These are phyloP conservation scores for Drosophila insularis DNA, from an alignment of 1,140 invertebrate genomes.

Conservation along the genomic window DNA sequence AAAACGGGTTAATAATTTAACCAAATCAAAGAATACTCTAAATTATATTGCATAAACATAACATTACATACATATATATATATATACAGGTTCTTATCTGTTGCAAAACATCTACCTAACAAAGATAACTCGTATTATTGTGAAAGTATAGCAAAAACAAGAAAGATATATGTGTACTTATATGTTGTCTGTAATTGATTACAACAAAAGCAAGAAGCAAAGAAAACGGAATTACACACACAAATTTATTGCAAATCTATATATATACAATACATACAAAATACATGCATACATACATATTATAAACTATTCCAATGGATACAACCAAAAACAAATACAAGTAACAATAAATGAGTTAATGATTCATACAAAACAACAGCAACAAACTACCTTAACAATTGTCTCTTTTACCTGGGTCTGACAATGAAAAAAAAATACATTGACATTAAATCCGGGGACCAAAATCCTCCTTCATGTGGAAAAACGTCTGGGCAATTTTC, in stretches of 20 bases:
- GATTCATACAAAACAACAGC: conserved; percentile 74
- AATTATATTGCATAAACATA: conserved; percentile 40
- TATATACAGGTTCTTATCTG: conserved; percentile 46
- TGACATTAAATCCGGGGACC: conserved; percentile 32
- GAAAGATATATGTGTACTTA: conserved; percentile 55
- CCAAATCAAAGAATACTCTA: conserved; percentile 40
- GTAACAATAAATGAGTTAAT: conserved; percentile 80
- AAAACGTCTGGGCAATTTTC: conserved; percentile 63
- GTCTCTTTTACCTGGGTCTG: conserved; percentile 31
- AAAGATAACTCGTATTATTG: conserved; percentile 67
- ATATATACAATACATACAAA: conserved; percentile 40
- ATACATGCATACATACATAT: conserved; percentile 28
- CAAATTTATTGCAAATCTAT: conserved; percentile 54
- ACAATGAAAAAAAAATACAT: conserved; percentile 22
- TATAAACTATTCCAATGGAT: conserved; percentile 58
- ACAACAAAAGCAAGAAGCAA: not conserved
- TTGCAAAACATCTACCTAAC: conserved; percentile 63
- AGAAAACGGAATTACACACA: conserved; percentile 31
- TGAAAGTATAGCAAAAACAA: conserved; percentile 56
- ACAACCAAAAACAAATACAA: conserved; percentile 47
- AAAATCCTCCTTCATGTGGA: conserved; percentile 51
- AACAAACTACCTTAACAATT: conserved; percentile 37
- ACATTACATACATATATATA: conserved; percentile 55
- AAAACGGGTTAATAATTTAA: conserved; percentile 30
- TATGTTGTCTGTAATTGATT: conserved; percentile 66